Base-by-base conservation (phyloP, 2,113 vertebrate species). In the Eptatretus burgeri region DNA sequence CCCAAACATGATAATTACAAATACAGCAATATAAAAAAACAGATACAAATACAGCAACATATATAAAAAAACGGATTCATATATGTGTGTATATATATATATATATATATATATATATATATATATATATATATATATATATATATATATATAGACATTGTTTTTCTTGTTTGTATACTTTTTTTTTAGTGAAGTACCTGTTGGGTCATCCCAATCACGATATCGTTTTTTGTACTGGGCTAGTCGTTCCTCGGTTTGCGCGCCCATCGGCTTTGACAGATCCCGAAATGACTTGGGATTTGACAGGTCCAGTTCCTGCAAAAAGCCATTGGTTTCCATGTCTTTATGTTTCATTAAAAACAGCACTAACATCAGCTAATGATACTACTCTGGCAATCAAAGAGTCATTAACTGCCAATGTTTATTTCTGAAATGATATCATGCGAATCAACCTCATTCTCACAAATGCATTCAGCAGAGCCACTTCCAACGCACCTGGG, bases 171-270 rank as follows among this genome's bases (percentile, higher is more conserved):
- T 60, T 50, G 14, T 13, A 18, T 8, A 62, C 18, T 65, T 49
- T 67, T 65, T 53, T 14, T 14, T 51, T 16, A 53, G 20, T 10
- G 41, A 66, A 73, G 72, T 67, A 94, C 89, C 87, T 62, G 79
- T 95, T 63, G 89, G 91, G 71, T 95, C 87, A 69, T 98, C 89
- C 91, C 91, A 98, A 51, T 95, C 89, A 72, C 87, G 93, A 69
- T 84, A 98, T 51, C 89, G 74, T 70, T 98, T 98, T 76, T 91
- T 95, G 72, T 98, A 95, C 67, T 98, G 86, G 13, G 83, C 82
- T 68, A 98, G 70, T 50, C 87, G 74, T 69, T 94, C 85, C 14
- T 95, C 87, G 2, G 89, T 94, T 72, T 98, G 91, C 5, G 87
- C 89, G 13, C 89, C 87, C 89, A 95, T 95, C 1, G 89, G 87